Conservation (phyloP, 2,888 invertebrate species). For the Sussaba pulchella region DNA sequence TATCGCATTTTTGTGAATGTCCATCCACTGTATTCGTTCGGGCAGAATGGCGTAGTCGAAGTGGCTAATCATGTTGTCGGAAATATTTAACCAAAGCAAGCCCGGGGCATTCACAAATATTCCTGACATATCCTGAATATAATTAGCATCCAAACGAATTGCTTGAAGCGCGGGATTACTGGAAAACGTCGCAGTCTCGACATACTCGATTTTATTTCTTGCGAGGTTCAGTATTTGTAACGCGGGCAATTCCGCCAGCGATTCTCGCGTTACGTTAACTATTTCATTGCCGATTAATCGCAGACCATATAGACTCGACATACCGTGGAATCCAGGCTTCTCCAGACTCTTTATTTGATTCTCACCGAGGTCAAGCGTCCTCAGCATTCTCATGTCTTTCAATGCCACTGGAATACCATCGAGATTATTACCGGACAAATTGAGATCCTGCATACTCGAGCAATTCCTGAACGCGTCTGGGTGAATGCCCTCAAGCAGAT, state of each 20-base stretch:
- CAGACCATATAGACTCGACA: slow-evolving; percentile 94
- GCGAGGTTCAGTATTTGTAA: slow-evolving; percentile 95
- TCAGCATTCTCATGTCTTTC: slow-evolving; percentile 93
- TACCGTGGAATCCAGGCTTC: slow-evolving; percentile 92
- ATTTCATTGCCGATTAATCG: slow-evolving; percentile 95
- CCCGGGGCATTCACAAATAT: slow-evolving; percentile 93
- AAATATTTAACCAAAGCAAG: slow-evolving; percentile 95
- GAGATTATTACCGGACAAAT: slow-evolving; percentile 94
- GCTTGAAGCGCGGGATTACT: slow-evolving; percentile 93
- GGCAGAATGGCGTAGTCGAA: slow-evolving; percentile 96
- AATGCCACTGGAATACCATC: slow-evolving; percentile 92
- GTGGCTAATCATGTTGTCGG: slow-evolving; percentile 94
- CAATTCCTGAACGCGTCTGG: slow-evolving; percentile 96
- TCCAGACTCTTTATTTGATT: slow-evolving; percentile 94
- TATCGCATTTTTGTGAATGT: slow-evolving; percentile 95
- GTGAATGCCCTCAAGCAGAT: slow-evolving; percentile 93
- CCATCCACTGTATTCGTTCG: slow-evolving; percentile 93
- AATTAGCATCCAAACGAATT: slow-evolving; percentile 94
- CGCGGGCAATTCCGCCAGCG: slow-evolving; percentile 92
- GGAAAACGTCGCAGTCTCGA: slow-evolving; percentile 93
- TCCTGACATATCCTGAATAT: slow-evolving; percentile 92
- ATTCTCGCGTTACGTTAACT: slow-evolving; percentile 92
- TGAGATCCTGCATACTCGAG: slow-evolving; percentile 95
- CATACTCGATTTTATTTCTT: slow-evolving; percentile 91
- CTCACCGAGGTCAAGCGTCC: slow-evolving; percentile 96